These are phyloP conservation scores for Coreoperca whiteheadi DNA, from an alignment of 2,113 vertebrate genomes.

Conservation along the genomic window DNA sequence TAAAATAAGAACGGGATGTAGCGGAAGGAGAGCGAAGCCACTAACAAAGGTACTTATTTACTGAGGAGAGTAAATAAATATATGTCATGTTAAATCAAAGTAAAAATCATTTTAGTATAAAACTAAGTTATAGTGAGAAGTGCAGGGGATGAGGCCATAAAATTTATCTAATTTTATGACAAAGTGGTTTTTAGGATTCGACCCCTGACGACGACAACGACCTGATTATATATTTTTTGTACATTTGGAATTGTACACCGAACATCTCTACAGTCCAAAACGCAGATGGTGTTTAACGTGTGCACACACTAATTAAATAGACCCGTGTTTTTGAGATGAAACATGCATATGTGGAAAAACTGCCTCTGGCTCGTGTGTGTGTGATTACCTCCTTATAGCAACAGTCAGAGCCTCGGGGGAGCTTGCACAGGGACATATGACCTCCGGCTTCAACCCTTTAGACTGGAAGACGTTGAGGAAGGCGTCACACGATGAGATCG, in stretches of 20 bases:
- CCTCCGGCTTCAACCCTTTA: constrained; percentile 95
- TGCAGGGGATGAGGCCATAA: background rate
- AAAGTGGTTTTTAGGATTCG: background rate
- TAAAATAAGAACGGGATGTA: background rate
- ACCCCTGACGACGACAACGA: background rate
- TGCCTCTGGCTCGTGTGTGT: background rate
- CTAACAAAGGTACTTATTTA: background rate
- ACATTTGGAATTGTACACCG: background rate
- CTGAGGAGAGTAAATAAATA: background rate
- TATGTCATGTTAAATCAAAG: background rate
- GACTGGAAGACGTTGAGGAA: constrained; percentile 99
- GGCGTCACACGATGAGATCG: constrained; percentile 98
- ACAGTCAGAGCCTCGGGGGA: constrained; percentile 97
- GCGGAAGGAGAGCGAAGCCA: accelerated
- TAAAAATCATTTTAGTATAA: background rate
- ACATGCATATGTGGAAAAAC: background rate
- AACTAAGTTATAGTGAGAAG: background rate
- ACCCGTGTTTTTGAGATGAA: background rate
- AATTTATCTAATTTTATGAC: background rate
- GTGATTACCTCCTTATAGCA: constrained; percentile 92
- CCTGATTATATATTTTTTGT: background rate
- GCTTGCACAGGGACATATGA: constrained; percentile 99
- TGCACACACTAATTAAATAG: background rate
- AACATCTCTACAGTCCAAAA: background rate
- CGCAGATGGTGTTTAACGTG: background rate